Conservation (phyloP, 1,140 invertebrate species). For the Metopolophium dirhodum region DNA sequence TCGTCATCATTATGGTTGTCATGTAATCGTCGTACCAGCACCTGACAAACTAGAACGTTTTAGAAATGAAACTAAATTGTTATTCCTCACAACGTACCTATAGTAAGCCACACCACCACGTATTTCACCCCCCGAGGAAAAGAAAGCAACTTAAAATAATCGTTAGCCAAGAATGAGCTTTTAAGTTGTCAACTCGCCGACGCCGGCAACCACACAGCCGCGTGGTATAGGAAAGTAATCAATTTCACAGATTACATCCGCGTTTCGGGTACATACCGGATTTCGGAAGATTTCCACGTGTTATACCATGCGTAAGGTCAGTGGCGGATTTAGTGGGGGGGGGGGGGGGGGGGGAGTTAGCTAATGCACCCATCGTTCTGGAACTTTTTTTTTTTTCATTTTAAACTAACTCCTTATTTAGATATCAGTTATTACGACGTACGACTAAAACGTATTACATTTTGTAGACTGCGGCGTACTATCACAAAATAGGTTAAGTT, state of each 20-base stretch:
- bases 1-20: neutral
- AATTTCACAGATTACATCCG: neutral
- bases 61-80: neutral
- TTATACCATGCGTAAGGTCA: too few relatives aligned
- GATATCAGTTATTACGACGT: too few relatives aligned
- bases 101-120: neutral
- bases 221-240: neutral
- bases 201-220: neutral
- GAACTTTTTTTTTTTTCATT: too few relatives aligned
- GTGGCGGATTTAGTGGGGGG: too few relatives aligned
- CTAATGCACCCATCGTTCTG: too few relatives aligned
- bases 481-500: too few relatives aligned
- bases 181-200: neutral
- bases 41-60: slow-evolving; percentile 5
- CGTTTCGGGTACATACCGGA: neutral
- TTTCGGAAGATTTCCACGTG: neutral
- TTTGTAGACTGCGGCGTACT: too few relatives aligned
- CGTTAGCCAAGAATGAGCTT: neutral
- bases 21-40: neutral
- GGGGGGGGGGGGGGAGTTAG: too few relatives aligned
- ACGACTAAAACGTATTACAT: too few relatives aligned
- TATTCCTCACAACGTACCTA: neutral
- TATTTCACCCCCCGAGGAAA: neutral
- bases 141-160: neutral
- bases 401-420: too few relatives aligned